These are phyloP conservation scores for Monochamus saltuarius DNA, from an alignment of 1,140 invertebrate genomes.

Conservation along the genomic window DNA sequence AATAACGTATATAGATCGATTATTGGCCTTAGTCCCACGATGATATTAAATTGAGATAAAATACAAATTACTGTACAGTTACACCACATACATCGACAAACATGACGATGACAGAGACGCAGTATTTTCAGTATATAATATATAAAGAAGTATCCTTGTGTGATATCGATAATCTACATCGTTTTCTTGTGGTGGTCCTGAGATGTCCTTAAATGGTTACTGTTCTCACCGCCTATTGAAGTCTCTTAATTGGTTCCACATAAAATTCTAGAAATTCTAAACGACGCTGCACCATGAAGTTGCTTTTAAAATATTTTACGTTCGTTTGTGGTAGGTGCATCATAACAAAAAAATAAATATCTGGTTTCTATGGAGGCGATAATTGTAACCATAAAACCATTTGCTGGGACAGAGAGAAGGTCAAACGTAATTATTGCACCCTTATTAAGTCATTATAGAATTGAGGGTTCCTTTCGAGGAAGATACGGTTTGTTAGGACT, in stretches of 20 bases:
- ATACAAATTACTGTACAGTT: too few species aligned
- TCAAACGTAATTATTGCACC: constrained; percentile 10
- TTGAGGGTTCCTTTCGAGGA: not conserved
- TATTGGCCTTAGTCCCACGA: too few species aligned
- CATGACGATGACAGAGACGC: too few species aligned
- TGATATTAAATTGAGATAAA: too few species aligned
- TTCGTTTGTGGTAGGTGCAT: constrained; percentile 5
- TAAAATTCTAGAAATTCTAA: not conserved
- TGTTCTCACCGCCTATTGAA: too few species aligned
- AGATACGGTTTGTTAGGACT: not conserved
- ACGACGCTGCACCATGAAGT: not conserved
- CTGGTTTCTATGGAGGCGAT: not conserved
- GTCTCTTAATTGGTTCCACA: not conserved
- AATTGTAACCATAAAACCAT: constrained; percentile 8
- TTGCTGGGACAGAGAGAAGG: constrained; percentile 2
- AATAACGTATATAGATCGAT: too few species aligned
- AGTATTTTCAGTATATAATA: too few species aligned
- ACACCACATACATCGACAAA: too few species aligned
- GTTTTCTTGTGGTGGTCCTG: too few species aligned
- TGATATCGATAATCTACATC: too few species aligned
- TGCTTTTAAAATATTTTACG: not conserved
- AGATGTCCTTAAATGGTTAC: too few species aligned
- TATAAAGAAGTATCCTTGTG: too few species aligned
- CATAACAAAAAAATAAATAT: constrained; percentile 11
- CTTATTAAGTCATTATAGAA: constrained; percentile 10